These are phyloP conservation scores for Actias luna DNA, from an alignment of 2,888 invertebrate genomes.

Conservation along the genomic window DNA sequence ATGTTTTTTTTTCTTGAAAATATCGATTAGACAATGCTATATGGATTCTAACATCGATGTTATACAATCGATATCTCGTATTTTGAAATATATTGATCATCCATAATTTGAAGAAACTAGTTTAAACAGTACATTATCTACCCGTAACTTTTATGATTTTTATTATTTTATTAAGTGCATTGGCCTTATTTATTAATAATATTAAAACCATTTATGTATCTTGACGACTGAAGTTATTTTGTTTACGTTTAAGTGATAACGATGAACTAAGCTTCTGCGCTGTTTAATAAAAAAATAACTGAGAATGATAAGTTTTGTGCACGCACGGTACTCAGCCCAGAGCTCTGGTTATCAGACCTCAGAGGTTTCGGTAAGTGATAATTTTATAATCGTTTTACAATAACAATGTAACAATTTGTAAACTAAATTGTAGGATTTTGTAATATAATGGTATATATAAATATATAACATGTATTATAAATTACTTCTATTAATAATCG, in stretches of 20 bases:
- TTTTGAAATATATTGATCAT: too few species aligned
- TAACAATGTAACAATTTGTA: constrained; percentile 15
- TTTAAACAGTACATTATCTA: too few species aligned
- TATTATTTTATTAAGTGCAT: too few species aligned
- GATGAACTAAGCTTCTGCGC: constrained; percentile 23
- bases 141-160: too few species aligned
- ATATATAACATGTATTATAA: too few species aligned
- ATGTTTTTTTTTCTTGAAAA: too few species aligned
- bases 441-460: too few species aligned
- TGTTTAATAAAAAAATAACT: constrained; percentile 11
- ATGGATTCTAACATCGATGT: too few species aligned
- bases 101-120: too few species aligned
- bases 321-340: not conserved
- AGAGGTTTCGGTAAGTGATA: constrained; percentile 26
- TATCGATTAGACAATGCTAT: too few species aligned
- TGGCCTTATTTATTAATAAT: constrained; percentile 27
- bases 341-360: constrained; percentile 22
- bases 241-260: constrained; percentile 34
- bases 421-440: not conserved
- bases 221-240: constrained; percentile 31
- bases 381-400: constrained; percentile 22
- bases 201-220: constrained; percentile 26
- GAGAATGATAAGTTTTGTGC: not conserved
- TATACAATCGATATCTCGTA: too few species aligned
- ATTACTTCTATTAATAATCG: too few species aligned